Conservation (phyloP, 2,113 vertebrate species). For the Vireo altiloquus region DNA sequence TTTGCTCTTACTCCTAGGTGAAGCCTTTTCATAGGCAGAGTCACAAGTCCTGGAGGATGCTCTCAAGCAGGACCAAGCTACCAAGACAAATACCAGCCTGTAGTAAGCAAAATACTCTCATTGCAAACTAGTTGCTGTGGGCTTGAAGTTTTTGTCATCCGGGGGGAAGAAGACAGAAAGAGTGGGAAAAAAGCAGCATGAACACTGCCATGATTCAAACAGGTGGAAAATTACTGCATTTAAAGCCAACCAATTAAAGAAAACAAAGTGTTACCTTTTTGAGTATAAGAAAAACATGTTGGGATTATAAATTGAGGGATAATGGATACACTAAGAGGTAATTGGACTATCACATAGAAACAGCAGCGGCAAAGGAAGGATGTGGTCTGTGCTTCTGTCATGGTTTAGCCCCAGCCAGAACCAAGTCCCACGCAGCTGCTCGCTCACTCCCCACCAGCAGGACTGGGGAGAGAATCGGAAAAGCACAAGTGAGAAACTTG, state of each 20-base stretch:
- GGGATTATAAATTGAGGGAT: not conserved
- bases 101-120: not conserved
- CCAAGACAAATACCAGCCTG: not conserved
- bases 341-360: not conserved
- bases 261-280: not conserved
- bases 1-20: not conserved
- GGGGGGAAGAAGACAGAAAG: not conserved
- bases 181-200: not conserved
- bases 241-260: not conserved
- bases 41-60: not conserved
- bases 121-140: not conserved
- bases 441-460: not conserved
- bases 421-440: not conserved
- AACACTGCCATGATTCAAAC: not conserved
- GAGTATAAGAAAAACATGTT: not conserved
- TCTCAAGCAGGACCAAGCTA: not conserved
- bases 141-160: not conserved
- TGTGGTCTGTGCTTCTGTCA: not conserved
- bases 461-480: not conserved
- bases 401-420: not conserved
- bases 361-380: not conserved
- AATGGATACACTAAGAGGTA: not conserved
- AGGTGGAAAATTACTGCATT: not conserved
- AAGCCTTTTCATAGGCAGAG: not conserved
- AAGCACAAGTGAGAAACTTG: not conserved